Percentiles rank a stretch among this genome's conserved stretches.
phyloP scores from a whole-genome alignment of 2,113 vertebrate species.

The Patagioenas fasciata region DNA sequence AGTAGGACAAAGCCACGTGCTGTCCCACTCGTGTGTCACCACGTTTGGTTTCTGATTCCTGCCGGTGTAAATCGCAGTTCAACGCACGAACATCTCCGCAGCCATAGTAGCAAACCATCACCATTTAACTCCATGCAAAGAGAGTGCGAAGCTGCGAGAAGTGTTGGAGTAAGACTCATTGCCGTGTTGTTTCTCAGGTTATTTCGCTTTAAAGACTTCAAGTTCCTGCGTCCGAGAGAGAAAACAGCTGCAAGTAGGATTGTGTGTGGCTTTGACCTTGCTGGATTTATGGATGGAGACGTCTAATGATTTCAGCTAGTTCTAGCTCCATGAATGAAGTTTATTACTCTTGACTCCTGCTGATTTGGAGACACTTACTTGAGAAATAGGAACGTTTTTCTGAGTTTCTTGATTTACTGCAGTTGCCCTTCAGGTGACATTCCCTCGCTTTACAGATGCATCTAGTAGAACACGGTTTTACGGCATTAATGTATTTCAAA shows the following conservation, averaged over 20 bases:
- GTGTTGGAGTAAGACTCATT: neutral
- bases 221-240: neutral
- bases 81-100: neutral
- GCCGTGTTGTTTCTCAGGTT: neutral
- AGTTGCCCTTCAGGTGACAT: neutral
- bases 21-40: neutral
- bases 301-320: neutral
- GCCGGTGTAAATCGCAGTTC: neutral
- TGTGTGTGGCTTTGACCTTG: neutral
- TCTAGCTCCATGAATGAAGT: neutral
- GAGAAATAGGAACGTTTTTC: neutral
- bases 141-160: neutral
- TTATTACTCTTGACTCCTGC: neutral
- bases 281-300: neutral
- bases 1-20: neutral
- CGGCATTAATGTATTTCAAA: neutral
- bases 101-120: neutral
- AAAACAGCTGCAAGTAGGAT: neutral
- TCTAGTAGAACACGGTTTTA: neutral
- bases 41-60: neutral
- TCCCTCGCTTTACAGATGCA: neutral
- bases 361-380: neutral
- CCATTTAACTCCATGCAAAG: rapidly evolving
- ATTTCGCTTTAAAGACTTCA: neutral
- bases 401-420: neutral